phyloP scores from a whole-genome alignment of 2,888 invertebrate species.

The Oeneis ivallda region DNA sequence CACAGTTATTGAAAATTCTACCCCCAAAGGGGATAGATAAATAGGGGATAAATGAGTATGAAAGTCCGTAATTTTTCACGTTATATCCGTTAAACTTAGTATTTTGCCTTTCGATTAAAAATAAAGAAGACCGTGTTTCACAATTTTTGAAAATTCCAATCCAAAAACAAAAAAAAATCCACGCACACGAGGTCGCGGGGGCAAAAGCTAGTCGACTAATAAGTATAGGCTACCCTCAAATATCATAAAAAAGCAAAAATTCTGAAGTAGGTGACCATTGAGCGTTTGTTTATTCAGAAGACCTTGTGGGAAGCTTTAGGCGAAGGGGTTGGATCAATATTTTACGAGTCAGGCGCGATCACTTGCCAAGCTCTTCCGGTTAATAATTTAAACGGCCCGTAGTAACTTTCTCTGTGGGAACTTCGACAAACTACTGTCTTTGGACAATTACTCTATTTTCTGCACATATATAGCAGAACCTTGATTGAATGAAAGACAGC shows the following conservation, averaged over 20 bases:
- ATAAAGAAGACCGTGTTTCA: too few species aligned
- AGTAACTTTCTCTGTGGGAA: conserved; percentile 12
- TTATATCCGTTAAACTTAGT: too few species aligned
- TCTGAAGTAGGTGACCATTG: conserved; percentile 21
- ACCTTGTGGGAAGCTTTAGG: conserved; percentile 42
- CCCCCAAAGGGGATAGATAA: too few species aligned
- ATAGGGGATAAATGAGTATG: too few species aligned
- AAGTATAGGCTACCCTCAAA: background rate
- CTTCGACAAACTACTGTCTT: conserved; percentile 1
- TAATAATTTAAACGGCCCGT: conserved; percentile 29
- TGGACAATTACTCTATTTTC: background rate
- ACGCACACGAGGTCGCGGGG: too few species aligned
- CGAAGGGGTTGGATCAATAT: conserved; percentile 49
- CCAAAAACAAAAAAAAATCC: too few species aligned
- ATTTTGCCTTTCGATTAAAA: too few species aligned
- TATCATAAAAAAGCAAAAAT: background rate
- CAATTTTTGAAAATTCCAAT: too few species aligned
- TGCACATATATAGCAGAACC: background rate
- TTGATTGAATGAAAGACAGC: too few species aligned
- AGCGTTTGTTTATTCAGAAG: conserved; percentile 53
- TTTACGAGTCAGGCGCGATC: conserved; percentile 23
- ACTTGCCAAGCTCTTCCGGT: conserved; percentile 36
- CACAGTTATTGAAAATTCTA: too few species aligned
- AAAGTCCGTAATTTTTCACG: too few species aligned
- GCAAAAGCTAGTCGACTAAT: too few species aligned